Conservation (phyloP, 2,797 vertebrate genomes). For the Xenops minutus region DNA sequence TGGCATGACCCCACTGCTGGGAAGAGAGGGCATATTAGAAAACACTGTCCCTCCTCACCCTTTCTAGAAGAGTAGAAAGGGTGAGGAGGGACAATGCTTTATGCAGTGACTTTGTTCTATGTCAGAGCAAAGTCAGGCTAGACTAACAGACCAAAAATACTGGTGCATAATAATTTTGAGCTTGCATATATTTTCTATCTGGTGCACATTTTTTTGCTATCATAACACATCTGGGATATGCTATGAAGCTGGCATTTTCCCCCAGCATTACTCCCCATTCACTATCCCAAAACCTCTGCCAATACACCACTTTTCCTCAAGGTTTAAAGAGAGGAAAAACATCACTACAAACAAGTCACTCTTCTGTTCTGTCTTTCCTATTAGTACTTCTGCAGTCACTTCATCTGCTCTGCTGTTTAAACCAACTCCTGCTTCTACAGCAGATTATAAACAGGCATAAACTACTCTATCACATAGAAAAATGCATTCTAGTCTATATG, state of each 20-base stretch:
- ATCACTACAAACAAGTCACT: not conserved
- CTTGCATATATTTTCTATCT: not conserved
- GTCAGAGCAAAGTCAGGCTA: not conserved
- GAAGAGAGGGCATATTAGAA: not conserved
- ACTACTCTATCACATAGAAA: not conserved
- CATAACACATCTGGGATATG: not conserved
- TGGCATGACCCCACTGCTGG: not conserved
- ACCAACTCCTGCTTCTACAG: not conserved
- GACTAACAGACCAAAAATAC: not conserved
- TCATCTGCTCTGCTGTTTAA: not conserved
- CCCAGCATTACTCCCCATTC: not conserved
- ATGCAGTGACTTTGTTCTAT: too few species aligned
- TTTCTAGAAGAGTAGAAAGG: not conserved
- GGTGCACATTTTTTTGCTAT: not conserved
- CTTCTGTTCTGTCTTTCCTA: not conserved
- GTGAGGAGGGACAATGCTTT: too few species aligned
- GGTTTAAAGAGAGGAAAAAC: not conserved
- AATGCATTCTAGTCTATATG: not conserved
- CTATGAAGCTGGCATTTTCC: not conserved
- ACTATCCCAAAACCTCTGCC: not conserved
- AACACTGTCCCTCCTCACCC: not conserved
- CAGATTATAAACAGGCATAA: not conserved
- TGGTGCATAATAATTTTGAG: not conserved
- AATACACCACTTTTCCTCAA: not conserved
- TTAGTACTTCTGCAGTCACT: not conserved